phyloP scores from a whole-genome alignment of 2,797 vertebrate genomes.

The Euthynnus affinis region DNA sequence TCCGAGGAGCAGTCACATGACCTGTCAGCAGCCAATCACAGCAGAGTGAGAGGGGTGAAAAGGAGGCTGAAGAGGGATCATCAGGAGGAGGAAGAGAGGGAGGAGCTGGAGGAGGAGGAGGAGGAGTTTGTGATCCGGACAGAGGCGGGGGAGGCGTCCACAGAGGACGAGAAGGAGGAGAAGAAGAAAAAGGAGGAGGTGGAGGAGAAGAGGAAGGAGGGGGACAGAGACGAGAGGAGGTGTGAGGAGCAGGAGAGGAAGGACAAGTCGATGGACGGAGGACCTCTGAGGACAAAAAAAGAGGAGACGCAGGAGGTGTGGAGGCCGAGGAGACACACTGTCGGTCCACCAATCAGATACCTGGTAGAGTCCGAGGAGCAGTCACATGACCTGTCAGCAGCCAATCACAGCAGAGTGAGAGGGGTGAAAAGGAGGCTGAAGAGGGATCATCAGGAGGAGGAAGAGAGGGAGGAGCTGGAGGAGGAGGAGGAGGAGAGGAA shows the following conservation, averaged over 20 bases:
- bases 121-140: too few relatives aligned
- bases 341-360: slow-evolving; percentile 38
- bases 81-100: background rate
- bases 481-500: background rate
- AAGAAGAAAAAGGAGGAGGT: too few relatives aligned
- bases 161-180: too few relatives aligned
- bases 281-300: too few relatives aligned
- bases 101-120: background rate
- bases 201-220: too few relatives aligned
- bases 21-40: background rate
- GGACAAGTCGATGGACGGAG: too few relatives aligned
- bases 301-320: background rate
- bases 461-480: background rate
- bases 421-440: too few relatives aligned
- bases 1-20: slow-evolving; percentile 32
- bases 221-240: too few relatives aligned
- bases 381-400: background rate
- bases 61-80: background rate
- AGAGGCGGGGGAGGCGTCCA: too few relatives aligned
- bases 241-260: too few relatives aligned
- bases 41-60: background rate
- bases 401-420: slow-evolving; percentile 1
- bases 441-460: background rate
- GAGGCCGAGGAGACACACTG: background rate
- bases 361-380: slow-evolving; percentile 31